Conservation (phyloP, 1,140 invertebrate species). For the Gonioctena quinquepunctata region DNA sequence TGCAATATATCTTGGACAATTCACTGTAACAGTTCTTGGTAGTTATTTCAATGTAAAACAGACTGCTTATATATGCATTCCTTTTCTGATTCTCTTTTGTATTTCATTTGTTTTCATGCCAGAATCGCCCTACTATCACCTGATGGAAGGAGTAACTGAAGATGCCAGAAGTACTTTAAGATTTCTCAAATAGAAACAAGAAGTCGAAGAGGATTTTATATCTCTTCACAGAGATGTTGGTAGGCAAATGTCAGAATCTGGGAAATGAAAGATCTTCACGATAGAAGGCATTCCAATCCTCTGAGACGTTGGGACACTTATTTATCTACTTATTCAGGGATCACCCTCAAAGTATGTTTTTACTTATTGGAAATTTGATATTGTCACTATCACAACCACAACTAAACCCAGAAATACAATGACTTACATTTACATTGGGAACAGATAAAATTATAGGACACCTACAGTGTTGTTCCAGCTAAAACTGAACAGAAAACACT, state of each 20-base stretch:
- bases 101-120: conserved; percentile 35
- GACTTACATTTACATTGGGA: too few species aligned
- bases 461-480: too few species aligned
- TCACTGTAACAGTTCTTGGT: conserved; percentile 55
- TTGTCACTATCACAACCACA: too few species aligned
- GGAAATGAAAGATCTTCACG: conserved; percentile 43
- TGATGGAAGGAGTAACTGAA: conserved; percentile 36
- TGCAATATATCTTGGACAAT: conserved; percentile 59
- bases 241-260: conserved; percentile 36
- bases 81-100: conserved; percentile 15
- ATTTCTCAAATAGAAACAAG: conserved; percentile 15
- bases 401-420: too few species aligned
- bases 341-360: too few species aligned
- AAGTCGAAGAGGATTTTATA: conserved; percentile 33
- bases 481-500: too few species aligned
- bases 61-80: conserved; percentile 20
- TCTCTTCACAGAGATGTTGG: conserved; percentile 32
- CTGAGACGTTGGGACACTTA: conserved; percentile 67
- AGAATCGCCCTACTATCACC: conserved; percentile 46
- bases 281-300: conserved; percentile 54
- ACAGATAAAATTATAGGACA: too few species aligned
- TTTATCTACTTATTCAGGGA: too few species aligned
- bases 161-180: conserved; percentile 21
- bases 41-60: conserved; percentile 15
- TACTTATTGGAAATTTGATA: too few species aligned